Base-by-base conservation (phyloP, 1,140 invertebrate genomes). In the Ooceraea biroi region DNA sequence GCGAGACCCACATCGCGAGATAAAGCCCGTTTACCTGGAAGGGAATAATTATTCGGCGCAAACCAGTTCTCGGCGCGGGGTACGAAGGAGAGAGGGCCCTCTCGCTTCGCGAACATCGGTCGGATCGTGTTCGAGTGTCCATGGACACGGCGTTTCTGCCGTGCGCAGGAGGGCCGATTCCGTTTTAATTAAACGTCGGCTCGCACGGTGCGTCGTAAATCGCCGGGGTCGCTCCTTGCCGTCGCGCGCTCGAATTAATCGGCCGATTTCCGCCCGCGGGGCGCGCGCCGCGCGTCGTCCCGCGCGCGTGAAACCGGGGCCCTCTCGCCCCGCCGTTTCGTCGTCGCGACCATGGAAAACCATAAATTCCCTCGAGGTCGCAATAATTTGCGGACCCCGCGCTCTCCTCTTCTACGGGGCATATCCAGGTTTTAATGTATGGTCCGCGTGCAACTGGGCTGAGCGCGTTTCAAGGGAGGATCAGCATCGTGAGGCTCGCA, bases 11-110 rank as follows among this genome's bases (percentile, higher is more conserved):
- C 55, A 50, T 85, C 66, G 84, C 17, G 78, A 87, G 80, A 87
- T 87, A 87, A 87, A 84, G 78, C 72, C 80, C 55, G 85, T 86
- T 87, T 86, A 87, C 80, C 85, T 86, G 86, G 72, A 72, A 87
- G 85, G 86, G 86, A 87, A 86, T 87, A 87, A 87, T 87, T 87
- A 87, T 87, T 86, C 72, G 78, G 48, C 41, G 85, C 85, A 85
- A 87, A 87, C 86, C 86, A 87, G 86, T 87, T 87, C 52, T n/a
- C n/a, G n/a, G n/a, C 80, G 66, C 80, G 86, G 44, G 36, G 71
- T 57, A 71, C 48, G 58, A 57, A 85, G 63, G 77, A 86, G 25
- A 77, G 46, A 68, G 78, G 41, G 19, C 76, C 60, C 27, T 41
- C 12, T 27, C 19, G 46, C 12, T 36, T 50, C 73, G 60, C 72